Base-by-base conservation (phyloP, 1,140 invertebrate species). In the Battus philenor region DNA sequence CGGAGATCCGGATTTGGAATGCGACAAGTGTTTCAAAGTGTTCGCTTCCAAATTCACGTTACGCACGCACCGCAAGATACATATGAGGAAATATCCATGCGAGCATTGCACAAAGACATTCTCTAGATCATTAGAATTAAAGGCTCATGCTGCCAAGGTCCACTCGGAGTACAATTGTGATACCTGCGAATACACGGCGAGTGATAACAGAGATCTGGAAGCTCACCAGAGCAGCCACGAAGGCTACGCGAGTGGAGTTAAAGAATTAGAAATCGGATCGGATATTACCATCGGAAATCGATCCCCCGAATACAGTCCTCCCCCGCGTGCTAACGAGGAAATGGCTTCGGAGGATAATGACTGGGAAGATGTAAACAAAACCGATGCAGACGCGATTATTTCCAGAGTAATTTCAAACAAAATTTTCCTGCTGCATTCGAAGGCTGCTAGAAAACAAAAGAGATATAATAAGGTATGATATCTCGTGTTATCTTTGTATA, bases 21-120 rank as follows among this genome's bases (percentile, higher is more conserved):
- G 85, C 44, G 50, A 61, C 4, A 74, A 70, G 32, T 87, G 85
- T 54, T 68, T 69, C 12, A 87, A 87, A 59, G 83, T 87, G 0
- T 86, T 85, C 53, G 74, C 83, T 0, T 75, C 83, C n/a, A 84
- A 82, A 47, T 74, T 72, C 39, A 77, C 69, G 1, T 49, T 84
- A 9, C 60, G 74, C 4, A 73, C 65, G 11, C 89, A 90, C 46
- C 61, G 83, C 4, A 90, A 88, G 48, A 82, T 89, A 33, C 89
- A 90, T 52, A 56, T 73, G 20, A 66, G 88, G 6, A 84, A 86
- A 30, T 82, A 88, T 44, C 84, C 83, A 0, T 89, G 89, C 18
- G 75, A 83, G 5, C 85, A 85, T 16, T 86, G 80, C 43, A 46
- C 51, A 2, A 77, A 69, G 33, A 62, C 68, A 0, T 85, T 66